Conservation (phyloP, 2,113 vertebrate genomes). For the Polyodon spathula region DNA sequence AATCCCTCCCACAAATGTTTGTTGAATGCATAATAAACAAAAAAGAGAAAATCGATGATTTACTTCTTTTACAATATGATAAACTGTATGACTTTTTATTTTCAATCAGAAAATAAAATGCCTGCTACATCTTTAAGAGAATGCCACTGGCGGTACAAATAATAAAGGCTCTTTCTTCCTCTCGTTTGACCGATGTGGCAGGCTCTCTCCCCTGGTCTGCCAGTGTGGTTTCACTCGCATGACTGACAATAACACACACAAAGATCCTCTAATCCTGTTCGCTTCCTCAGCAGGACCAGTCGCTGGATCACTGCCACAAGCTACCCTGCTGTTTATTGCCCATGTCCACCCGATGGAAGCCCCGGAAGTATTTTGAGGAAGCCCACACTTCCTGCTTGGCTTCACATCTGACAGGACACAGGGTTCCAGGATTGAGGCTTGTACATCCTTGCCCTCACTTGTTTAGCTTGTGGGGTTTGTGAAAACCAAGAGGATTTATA, state of each 20-base stretch:
- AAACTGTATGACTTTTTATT: constrained; percentile 1
- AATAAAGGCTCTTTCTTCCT: constrained; percentile 44
- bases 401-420: constrained; percentile 58
- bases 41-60: too few relatives aligned
- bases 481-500: constrained; percentile 43
- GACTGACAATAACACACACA: constrained; percentile 71
- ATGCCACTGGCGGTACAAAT: constrained; percentile 42
- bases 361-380: constrained; percentile 42
- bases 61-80: too few relatives aligned
- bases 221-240: constrained; percentile 69
- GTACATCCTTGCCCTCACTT: constrained; percentile 41
- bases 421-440: constrained; percentile 51
- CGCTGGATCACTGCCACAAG: constrained; percentile 56
- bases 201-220: constrained; percentile 44
- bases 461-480: constrained; percentile 35
- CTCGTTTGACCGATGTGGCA: constrained; percentile 33
- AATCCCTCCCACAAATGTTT: too few relatives aligned
- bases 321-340: constrained; percentile 68
- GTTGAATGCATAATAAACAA: too few relatives aligned
- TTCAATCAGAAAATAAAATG: background rate
- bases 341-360: constrained; percentile 58
- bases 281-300: constrained; percentile 58
- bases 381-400: constrained; percentile 46
- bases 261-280: constrained; percentile 53
- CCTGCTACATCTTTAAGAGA: constrained; percentile 34